Conservation (phyloP, 2,113 vertebrate species). For the Ranitomeya imitator region DNA sequence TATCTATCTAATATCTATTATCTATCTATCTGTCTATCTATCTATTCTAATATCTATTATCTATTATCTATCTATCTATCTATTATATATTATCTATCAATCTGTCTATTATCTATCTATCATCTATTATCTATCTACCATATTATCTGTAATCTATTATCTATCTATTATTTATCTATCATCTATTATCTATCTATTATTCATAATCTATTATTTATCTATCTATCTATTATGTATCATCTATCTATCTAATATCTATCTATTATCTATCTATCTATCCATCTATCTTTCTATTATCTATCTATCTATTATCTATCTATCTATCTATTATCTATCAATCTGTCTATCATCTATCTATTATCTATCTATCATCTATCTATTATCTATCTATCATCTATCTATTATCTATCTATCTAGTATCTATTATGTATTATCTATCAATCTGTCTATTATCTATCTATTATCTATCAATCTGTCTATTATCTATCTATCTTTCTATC, state of each 20-base stretch:
- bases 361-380: background rate
- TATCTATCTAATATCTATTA: background rate
- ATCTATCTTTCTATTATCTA: background rate
- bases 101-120: background rate
- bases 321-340: background rate
- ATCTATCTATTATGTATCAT: background rate
- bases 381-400: background rate
- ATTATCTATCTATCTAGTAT: background rate
- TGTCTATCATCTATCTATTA: background rate
- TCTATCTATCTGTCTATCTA: background rate
- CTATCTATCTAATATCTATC: background rate
- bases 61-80: background rate
- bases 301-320: background rate
- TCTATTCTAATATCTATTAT: constrained; percentile 13
- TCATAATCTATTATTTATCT: background rate
- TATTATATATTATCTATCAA: constrained; percentile 13
- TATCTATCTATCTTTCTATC: background rate
- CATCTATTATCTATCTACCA: background rate
- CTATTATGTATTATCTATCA: background rate
- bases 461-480: background rate
- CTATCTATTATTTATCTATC: constrained; percentile 1
- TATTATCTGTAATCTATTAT: constrained; percentile 2
- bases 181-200: background rate
- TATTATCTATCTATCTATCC: background rate
- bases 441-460: background rate